Evolutionary conservation across 2,113 vertebrate genomes (phyloP), one percentile per base, ranked within the genome.

Genomic region (Solenodon paradoxus): DNA sequence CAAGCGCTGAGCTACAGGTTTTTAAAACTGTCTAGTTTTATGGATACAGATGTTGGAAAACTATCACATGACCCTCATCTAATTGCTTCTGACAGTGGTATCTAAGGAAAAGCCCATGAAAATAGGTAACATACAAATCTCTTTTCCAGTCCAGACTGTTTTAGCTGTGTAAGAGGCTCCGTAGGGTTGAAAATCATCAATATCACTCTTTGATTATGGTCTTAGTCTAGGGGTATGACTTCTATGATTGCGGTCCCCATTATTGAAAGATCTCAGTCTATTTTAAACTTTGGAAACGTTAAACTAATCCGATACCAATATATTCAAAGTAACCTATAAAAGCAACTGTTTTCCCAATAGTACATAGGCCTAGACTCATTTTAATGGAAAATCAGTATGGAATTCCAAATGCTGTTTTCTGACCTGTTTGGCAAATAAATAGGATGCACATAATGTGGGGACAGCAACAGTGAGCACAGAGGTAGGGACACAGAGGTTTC

Each of bases 11-110:
- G 84, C 47, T 61, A 30, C 2, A 49, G 57, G 57, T 45, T n/a
- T 93, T 92, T 16, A 86, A 55, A 85, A 72, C 7, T 79, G 69
- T 85, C 89, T 83, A 53, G 74, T 91, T 95, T 92, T 35, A 90
- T 87, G 20, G 16, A 59, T 51, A 40, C 19, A 53, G 51, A 90
- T 61, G 38, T 74, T 47, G 59, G 53, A 77, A 66, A 93, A 72
- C 66, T 17, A 35, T 32, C 57, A 53, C 38, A 16, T 0, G 13
- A 57, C 19, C 53, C 2, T 59, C n/a, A 11, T 53, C 55, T 55
- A 26, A 38, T 55, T 28, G 28, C 59, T 86, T 45, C 71, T 51
- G 64, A 69, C 9, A 12, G 66, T 90, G 49, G 85, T 80, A 6
- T 55, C 57, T 61, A 30, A 24, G 82, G 45, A 28, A n/a, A 51